Evolutionary conservation across 2,113 vertebrate genomes (phyloP), one percentile per base, ranked within the genome.

Genomic region (Passerina amoena): DNA sequence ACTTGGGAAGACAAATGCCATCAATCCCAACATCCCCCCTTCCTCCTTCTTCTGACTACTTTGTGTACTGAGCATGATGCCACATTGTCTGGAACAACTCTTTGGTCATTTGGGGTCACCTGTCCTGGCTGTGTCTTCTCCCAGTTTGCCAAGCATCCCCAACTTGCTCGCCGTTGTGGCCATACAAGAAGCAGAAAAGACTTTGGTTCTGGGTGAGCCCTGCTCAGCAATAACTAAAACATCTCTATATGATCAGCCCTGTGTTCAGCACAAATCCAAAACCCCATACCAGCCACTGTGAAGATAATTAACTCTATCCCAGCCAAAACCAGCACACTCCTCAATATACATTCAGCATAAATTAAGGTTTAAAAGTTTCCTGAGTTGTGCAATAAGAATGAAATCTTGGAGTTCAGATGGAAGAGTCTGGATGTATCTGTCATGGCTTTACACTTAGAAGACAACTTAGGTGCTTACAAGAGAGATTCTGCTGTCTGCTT

Each of bases 91-190:
- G 64, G 48, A 83, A 63, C 22, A 47, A 6, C 18, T 12, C 10
- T 48, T 28, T 70, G 64, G 22, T 42, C 42, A 44, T 18, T 28
- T 48, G 10, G 18, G 40, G 31, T 50, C 25, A 56, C 31, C 35
- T 77, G 12, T 53, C 38, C 30, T 14, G 7, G 38, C 30, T 37
- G 11, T 42, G 35, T 76, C n/a, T 51, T 38, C 16, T 82, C 37
- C 53, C 22, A 59, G 1, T 18, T 20, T 63, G 48, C 35, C 48
- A 42, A 4, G 18, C 5, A 42, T 2, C 12, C 40, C 8, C 23
- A 56, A 28, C 11, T 27, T 70, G 35, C 35, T 48, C 2, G 0
- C 27, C 1, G 0, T 35, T 2, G 4, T 42, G n/a, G 47, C 31
- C 48, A 14, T 14, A 35, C 5, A 14, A 77, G 73, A 47, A 77